phyloP scores from a whole-genome alignment of 2,888 invertebrate species.

The Deroplatys truncata region DNA sequence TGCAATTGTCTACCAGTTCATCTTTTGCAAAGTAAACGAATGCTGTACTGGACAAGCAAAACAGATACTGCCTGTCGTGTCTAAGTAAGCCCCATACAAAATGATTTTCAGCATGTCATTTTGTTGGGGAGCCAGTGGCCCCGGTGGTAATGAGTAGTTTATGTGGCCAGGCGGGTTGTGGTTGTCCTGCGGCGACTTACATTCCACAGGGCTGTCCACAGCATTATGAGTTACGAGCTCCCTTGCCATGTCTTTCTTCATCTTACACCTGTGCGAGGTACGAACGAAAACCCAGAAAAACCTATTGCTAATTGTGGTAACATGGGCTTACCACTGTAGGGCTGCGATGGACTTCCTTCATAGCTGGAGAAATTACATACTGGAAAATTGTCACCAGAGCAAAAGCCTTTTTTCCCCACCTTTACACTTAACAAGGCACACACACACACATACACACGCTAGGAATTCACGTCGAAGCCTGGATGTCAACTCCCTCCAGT shows the following conservation, averaged over 20 bases:
- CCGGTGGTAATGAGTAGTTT: slow-evolving; percentile 1
- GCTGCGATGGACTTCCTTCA: not conserved
- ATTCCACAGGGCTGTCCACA: slow-evolving; percentile 29
- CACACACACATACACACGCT: not conserved
- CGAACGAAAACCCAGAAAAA: not conserved
- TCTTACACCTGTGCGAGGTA: not conserved
- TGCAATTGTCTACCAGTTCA: not conserved
- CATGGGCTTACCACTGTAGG: not conserved
- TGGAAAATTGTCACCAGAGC: not conserved
- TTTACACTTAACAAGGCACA: not conserved
- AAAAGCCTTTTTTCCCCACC: not conserved
- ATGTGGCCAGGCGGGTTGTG: slow-evolving; percentile 17
- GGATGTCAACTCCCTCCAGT: not conserved
- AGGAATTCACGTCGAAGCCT: not conserved
- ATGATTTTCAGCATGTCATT: not conserved
- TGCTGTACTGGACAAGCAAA: not conserved
- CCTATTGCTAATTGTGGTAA: not conserved
- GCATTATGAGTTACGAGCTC: not conserved
- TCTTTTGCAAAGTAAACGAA: not conserved
- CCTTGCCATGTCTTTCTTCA: not conserved
- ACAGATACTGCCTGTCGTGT: not conserved
- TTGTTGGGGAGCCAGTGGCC: not conserved
- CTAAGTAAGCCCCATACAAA: not conserved
- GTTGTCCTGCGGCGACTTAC: slow-evolving; percentile 24
- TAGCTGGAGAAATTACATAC: not conserved